Evolutionary conservation across 2,113 vertebrate genomes (phyloP).

Genomic region (Lepus europaeus): DNA sequence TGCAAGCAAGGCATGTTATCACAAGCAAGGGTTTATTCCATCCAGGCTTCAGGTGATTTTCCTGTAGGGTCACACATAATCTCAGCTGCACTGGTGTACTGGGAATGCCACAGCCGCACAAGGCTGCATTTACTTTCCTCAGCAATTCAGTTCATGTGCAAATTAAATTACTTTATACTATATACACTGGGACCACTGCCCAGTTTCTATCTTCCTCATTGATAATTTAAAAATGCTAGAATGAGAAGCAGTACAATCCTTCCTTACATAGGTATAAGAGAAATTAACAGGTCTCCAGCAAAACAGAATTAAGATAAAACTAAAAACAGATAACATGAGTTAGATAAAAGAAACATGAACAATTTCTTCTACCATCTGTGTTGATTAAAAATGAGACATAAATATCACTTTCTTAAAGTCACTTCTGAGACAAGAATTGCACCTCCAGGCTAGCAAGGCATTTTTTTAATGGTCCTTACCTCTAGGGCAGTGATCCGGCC

Average conservation of each 20-base stretch:
- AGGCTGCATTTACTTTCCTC: slow-evolving; percentile 26
- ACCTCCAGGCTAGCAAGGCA: not conserved
- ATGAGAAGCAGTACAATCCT: fast-evolving
- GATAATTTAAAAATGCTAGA: not conserved
- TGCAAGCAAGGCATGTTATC: not conserved
- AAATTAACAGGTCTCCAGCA: slow-evolving; percentile 89
- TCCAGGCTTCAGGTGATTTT: not conserved
- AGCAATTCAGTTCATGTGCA: slow-evolving; percentile 26
- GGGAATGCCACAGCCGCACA: not conserved
- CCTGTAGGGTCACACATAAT: not conserved
- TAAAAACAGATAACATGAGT: slow-evolving; percentile 1
- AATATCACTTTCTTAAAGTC: not conserved
- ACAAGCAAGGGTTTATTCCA: not conserved
- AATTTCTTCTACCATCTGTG: slow-evolving; percentile 37
- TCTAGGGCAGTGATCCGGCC: slow-evolving; percentile 93
- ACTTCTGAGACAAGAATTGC: not conserved
- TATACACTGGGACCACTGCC: not conserved
- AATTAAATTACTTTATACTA: slow-evolving; percentile 49
- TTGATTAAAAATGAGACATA: slow-evolving; percentile 25
- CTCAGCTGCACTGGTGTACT: not conserved
- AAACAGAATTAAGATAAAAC: slow-evolving; percentile 56
- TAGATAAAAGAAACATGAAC: slow-evolving; percentile 29
- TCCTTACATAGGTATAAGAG: not conserved
- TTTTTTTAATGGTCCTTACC: slow-evolving; percentile 84
- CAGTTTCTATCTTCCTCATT: slow-evolving; percentile 42